These are phyloP conservation scores for Myotis vivesi DNA, from an alignment of 2,797 vertebrate species.

Conservation along the genomic window DNA sequence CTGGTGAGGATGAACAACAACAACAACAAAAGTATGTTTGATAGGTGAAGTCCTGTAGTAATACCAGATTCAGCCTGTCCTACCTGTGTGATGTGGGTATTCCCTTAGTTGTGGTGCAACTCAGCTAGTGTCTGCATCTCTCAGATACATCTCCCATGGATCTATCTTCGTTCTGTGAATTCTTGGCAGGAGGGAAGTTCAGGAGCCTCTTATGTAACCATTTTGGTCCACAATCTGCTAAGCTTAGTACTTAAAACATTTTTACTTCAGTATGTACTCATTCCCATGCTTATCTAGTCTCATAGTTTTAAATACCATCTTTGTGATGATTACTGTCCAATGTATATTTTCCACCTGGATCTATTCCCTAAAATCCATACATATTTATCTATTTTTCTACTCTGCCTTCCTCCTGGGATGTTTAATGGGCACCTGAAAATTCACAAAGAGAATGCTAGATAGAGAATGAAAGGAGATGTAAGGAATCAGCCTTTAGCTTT, in stretches of 20 bases:
- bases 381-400: background rate
- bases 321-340: background rate
- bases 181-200: background rate
- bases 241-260: background rate
- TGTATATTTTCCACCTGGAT: background rate
- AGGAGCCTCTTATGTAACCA: background rate
- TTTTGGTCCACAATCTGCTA: background rate
- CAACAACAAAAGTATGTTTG: no score
- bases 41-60: background rate
- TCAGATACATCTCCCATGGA: background rate
- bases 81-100: background rate
- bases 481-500: background rate
- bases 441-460: background rate
- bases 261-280: background rate
- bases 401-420: background rate
- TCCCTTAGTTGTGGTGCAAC: background rate
- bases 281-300: background rate
- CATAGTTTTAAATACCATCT: background rate
- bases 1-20: no score
- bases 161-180: background rate
- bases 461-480: background rate
- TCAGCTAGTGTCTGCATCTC: background rate
- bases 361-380: background rate
- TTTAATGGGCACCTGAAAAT: background rate
- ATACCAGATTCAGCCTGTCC: background rate